Evolutionary conservation across 2,113 vertebrate species (phyloP).

Genomic region (Cryptomyrus ogoouensis): DNA sequence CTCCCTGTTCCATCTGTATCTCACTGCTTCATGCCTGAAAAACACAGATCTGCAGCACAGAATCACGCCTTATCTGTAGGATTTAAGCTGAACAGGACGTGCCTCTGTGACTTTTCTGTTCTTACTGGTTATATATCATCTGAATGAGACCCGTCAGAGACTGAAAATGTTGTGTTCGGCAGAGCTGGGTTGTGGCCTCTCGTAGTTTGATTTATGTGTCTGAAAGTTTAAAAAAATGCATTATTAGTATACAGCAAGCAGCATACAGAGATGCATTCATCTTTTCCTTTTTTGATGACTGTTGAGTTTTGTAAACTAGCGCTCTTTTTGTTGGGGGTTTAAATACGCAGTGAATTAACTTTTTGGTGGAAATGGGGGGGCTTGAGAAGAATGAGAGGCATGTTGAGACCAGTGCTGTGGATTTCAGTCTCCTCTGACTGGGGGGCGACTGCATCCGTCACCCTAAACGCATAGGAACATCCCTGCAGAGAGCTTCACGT

Average conservation of each 20-base stretch:
- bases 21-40: neutral
- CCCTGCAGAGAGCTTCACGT: neutral
- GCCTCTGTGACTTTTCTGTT: neutral
- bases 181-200: constrained; percentile 27
- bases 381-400: neutral
- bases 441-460: neutral
- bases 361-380: neutral
- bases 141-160: neutral
- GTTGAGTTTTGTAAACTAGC: constrained; percentile 18
- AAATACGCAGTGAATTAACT: neutral
- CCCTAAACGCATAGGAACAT: neutral
- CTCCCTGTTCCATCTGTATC: neutral
- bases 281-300: constrained; percentile 20
- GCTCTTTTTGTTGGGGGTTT: neutral
- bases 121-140: neutral
- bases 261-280: neutral
- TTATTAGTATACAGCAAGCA: constrained; percentile 24
- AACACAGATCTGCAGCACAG: neutral
- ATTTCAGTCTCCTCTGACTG: neutral
- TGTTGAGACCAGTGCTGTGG: neutral
- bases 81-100: neutral
- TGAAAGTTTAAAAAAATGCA: constrained; percentile 25
- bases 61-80: neutral
- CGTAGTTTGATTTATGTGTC: constrained; percentile 36
- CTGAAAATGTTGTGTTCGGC: constrained; percentile 35